These are phyloP conservation scores for Crenuchus spilurus DNA, from an alignment of 2,797 vertebrate species.

Conservation along the genomic window DNA sequence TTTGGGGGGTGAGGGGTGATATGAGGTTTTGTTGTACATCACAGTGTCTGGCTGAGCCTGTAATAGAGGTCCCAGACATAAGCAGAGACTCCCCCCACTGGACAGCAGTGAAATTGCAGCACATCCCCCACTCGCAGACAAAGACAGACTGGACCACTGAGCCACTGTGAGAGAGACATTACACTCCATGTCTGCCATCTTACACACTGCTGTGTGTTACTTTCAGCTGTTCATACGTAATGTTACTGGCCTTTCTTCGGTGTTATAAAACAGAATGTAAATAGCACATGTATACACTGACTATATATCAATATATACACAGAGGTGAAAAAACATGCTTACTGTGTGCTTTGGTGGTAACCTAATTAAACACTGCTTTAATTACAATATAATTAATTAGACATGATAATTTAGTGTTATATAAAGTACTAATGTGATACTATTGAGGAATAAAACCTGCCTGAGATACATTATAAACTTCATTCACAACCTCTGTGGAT, in stretches of 20 bases:
- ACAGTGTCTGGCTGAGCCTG: not conserved
- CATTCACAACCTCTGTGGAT: too few species aligned
- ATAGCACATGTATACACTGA: not conserved
- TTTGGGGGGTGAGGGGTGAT: not conserved
- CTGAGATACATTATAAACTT: too few species aligned
- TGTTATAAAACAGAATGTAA: not conserved
- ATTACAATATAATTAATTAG: too few species aligned
- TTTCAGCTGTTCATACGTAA: not conserved
- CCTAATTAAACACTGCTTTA: too few species aligned
- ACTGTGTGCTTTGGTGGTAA: too few species aligned
- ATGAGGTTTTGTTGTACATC: constrained; percentile 7
- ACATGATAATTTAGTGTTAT: too few species aligned
- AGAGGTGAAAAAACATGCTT: too few species aligned
- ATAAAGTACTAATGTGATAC: too few species aligned
- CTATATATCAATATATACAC: too few species aligned
- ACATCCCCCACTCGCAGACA: constrained; percentile 33
- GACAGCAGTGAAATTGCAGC: constrained; percentile 62
- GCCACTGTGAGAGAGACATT: constrained; percentile 21
- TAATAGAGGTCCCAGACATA: constrained; percentile 58
- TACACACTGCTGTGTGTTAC: constrained; percentile 9
- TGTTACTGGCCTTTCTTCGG: too few species aligned
- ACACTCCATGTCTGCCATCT: constrained; percentile 26
- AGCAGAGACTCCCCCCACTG: constrained; percentile 80
- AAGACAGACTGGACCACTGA: constrained; percentile 1
- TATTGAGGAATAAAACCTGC: too few species aligned